Evolutionary conservation across 1,140 invertebrate genomes (phyloP).

Genomic region (Acromyrmex charruanus): DNA sequence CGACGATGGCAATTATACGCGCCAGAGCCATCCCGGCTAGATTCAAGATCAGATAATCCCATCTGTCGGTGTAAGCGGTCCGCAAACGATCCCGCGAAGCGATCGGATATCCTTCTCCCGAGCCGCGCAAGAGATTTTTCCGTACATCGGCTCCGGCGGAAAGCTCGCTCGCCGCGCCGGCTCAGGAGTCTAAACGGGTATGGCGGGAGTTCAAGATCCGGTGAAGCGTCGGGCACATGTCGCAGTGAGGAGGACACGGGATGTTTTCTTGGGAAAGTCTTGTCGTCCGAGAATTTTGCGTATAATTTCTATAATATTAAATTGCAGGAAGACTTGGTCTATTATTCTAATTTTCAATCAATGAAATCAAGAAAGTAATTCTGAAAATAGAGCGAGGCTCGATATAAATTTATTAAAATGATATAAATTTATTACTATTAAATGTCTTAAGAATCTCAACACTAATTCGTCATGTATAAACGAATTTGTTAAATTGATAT

Average conservation of each 20-base stretch:
- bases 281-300: constrained; percentile 14
- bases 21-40: constrained; percentile 82
- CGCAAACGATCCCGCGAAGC: constrained; percentile 82
- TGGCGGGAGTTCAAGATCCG: neutral
- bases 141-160: constrained; percentile 44
- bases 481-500: no score
- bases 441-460: no score
- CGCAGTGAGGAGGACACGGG: neutral
- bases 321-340: neutral
- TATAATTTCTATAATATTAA: neutral
- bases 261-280: constrained; percentile 38
- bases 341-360: neutral
- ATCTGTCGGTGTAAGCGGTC: constrained; percentile 84
- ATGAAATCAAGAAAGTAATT: neutral
- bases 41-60: constrained; percentile 85
- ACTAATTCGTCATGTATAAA: no score
- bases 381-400: neutral
- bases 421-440: no score
- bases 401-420: no score
- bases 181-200: constrained; percentile 1
- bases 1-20: constrained; percentile 84
- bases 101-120: constrained; percentile 77
- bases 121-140: constrained; percentile 70
- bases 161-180: constrained; percentile 46
- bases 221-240: constrained; percentile 3